Conservation (phyloP, 2,113 vertebrate genomes). For the Chlamydotis undulata region DNA sequence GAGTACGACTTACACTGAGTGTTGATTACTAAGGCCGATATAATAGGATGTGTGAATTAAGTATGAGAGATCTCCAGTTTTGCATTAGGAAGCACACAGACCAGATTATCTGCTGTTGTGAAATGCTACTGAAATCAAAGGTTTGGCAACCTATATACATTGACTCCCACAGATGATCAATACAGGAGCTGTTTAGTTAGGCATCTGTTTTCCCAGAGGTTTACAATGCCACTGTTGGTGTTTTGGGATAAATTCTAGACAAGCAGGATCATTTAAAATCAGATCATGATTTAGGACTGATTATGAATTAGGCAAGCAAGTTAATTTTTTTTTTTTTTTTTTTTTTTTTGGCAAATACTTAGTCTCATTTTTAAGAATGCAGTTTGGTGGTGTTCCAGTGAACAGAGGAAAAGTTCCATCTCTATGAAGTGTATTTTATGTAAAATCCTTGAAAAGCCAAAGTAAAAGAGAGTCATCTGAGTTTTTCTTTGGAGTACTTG, state of each 20-base stretch:
- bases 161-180: neutral
- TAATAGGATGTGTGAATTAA: neutral
- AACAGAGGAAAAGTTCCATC: neutral
- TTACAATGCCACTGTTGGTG: neutral
- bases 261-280: neutral
- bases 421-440: neutral
- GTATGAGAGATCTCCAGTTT: neutral
- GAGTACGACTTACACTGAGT: neutral
- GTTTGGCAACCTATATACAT: neutral
- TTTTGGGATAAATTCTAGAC: neutral
- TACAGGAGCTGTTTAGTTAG: neutral
- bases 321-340: no score
- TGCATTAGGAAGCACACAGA: neutral
- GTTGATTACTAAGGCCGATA: neutral
- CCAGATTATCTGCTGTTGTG: neutral
- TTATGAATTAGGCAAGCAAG: neutral
- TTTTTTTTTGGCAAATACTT: neutral
- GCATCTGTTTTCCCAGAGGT: neutral
- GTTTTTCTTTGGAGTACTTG: neutral
- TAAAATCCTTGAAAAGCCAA: neutral
- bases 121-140: neutral
- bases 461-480: neutral
- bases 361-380: neutral
- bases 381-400: neutral
- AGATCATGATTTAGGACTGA: neutral